These are phyloP conservation scores for Emys orbicularis DNA, from an alignment of 2,797 vertebrate genomes.

Conservation along the genomic window DNA sequence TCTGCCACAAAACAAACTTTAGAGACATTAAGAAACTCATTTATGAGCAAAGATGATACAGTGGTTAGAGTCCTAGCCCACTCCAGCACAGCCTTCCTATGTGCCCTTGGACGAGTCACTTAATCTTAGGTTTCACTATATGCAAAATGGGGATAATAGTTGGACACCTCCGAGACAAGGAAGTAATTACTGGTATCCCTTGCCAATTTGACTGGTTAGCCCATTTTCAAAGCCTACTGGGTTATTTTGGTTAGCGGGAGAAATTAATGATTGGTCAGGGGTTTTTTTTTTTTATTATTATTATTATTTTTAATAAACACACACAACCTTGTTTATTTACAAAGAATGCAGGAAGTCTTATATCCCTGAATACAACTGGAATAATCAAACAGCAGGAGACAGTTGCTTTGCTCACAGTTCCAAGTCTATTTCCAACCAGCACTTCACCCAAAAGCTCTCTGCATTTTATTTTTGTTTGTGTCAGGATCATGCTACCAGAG, in stretches of 20 bases:
- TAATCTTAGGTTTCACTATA: neutral
- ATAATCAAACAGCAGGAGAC: neutral
- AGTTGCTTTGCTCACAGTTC: neutral
- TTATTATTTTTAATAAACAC: neutral
- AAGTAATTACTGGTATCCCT: neutral
- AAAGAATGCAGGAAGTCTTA: neutral
- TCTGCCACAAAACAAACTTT: neutral
- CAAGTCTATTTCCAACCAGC: neutral
- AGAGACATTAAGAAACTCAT: neutral
- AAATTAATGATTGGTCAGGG: no score
- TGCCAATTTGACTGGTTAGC: neutral
- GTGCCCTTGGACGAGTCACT: neutral
- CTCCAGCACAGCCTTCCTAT: neutral
- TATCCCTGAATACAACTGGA: neutral
- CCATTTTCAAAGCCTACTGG: neutral
- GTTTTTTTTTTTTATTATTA: neutral
- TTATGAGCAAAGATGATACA: neutral
- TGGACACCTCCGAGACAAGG: neutral
- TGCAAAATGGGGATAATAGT: neutral
- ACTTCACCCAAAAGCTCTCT: neutral
- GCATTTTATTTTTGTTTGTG: neutral
- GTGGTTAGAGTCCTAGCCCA: neutral
- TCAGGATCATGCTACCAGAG: neutral
- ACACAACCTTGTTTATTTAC: neutral
- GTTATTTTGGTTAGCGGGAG: neutral